Percentiles rank a stretch among this genome's conserved stretches.
Evolutionary conservation across 2,797 vertebrate species (phyloP).

Genomic region (Periophthalmus magnuspinnatus): DNA sequence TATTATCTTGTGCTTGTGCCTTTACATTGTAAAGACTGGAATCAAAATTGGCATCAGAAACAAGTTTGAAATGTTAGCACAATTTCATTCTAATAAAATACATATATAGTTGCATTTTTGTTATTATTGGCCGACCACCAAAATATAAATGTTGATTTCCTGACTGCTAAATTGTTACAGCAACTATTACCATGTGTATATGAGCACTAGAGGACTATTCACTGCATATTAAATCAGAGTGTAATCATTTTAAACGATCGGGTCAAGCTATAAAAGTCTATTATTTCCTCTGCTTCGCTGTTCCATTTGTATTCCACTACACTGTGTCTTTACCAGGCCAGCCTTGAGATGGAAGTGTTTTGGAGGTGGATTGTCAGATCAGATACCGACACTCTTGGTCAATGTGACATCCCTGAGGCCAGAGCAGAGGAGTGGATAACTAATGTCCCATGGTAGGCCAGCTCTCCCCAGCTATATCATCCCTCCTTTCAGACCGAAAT

Average conservation of each 20-base stretch:
- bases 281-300: conserved; percentile 39
- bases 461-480: conserved; percentile 56
- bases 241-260: conserved; percentile 37
- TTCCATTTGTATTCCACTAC: conserved; percentile 45
- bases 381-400: conserved; percentile 57
- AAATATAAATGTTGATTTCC: neutral
- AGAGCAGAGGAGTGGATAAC: conserved; percentile 57
- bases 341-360: conserved; percentile 63
- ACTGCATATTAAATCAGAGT: conserved; percentile 51
- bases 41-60: neutral
- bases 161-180: neutral
- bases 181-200: conserved; percentile 8
- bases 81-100: neutral
- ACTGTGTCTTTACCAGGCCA: conserved; percentile 48
- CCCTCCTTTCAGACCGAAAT: conserved; percentile 54
- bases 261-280: conserved; percentile 44
- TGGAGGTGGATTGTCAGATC: conserved; percentile 72
- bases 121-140: neutral
- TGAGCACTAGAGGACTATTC: conserved; percentile 13
- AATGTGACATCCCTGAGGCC: conserved; percentile 66
- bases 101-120: neutral
- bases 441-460: conserved; percentile 54
- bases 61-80: neutral
- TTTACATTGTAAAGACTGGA: too few species aligned
- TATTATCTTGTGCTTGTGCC: too few species aligned